phyloP scores from a whole-genome alignment of 2,113 vertebrate species.

The Nibea coibor region DNA sequence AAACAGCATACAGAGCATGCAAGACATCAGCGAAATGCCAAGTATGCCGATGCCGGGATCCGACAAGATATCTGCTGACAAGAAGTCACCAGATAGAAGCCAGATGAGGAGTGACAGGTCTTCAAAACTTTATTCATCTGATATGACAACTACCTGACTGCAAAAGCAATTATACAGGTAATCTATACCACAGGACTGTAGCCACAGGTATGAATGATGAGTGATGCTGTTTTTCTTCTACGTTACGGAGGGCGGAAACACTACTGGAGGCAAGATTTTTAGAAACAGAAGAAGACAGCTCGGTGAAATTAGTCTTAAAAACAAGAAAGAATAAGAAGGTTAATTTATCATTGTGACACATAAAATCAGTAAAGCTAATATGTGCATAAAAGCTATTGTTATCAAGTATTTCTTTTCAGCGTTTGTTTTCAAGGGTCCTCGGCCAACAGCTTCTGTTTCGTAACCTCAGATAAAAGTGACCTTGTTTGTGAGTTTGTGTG shows the following conservation, averaged over 20 bases:
- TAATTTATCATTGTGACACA: background rate
- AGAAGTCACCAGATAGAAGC: background rate
- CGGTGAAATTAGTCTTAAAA: background rate
- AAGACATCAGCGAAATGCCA: no score
- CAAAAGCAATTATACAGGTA: background rate
- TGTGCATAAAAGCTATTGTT: background rate
- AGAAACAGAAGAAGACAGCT: background rate
- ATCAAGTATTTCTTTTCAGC: background rate
- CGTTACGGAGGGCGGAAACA: background rate
- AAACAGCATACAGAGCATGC: no score
- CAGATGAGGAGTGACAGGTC: background rate
- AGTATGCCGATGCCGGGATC: no score
- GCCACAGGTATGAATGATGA: no score
- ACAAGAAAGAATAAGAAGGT: background rate
- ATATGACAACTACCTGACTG: background rate
- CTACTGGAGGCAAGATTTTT: background rate
- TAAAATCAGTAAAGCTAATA: constrained; percentile 5
- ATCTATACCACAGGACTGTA: background rate
- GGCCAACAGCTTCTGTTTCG: constrained; percentile 28
- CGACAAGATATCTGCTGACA: background rate
- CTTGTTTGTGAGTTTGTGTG: constrained; percentile 44
- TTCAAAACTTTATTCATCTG: background rate
- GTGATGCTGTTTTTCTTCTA: background rate
- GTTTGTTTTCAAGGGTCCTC: constrained; percentile 39
- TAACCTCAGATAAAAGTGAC: constrained; percentile 43